Percentiles rank a stretch among this genome's conserved stretches.
phyloP scores from a whole-genome alignment of 2,888 invertebrate genomes.

The Belgica antarctica region DNA sequence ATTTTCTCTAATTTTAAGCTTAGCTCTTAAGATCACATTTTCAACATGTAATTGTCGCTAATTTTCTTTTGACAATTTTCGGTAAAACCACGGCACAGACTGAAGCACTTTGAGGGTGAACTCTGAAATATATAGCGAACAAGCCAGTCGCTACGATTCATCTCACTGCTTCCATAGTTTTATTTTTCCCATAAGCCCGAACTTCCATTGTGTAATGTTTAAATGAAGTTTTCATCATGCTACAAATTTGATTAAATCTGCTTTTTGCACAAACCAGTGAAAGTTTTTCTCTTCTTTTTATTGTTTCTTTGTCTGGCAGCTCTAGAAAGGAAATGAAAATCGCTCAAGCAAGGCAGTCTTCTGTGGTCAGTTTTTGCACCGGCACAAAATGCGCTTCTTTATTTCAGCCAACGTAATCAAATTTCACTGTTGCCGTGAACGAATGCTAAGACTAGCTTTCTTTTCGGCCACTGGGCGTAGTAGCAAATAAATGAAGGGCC shows the following conservation, averaged over 20 bases:
- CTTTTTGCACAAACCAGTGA: constrained; percentile 45
- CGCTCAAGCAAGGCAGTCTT: constrained; percentile 12
- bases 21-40: neutral
- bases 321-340: constrained; percentile 36
- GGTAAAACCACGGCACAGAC: neutral
- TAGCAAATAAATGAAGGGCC: too few species aligned
- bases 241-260: constrained; percentile 27
- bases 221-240: neutral
- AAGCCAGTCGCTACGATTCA: too few species aligned
- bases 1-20: neutral
- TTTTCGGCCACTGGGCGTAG: too few species aligned
- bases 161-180: constrained; percentile 45
- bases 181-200: constrained; percentile 43
- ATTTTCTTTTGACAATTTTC: constrained; percentile 2
- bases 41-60: neutral
- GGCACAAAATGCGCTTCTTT: neutral
- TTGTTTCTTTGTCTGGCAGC: constrained; percentile 6
- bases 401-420: neutral
- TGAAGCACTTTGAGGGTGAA: constrained; percentile 32
- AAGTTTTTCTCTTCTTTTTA: constrained; percentile 42
- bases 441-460: constrained; percentile 13
- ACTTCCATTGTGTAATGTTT: constrained; percentile 40
- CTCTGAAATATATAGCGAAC: constrained; percentile 45
- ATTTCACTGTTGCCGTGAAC: neutral
- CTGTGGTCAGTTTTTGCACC: constrained; percentile 35